Conservation (phyloP, 2,113 vertebrate genomes). For the Neopipo cinnamomea region DNA sequence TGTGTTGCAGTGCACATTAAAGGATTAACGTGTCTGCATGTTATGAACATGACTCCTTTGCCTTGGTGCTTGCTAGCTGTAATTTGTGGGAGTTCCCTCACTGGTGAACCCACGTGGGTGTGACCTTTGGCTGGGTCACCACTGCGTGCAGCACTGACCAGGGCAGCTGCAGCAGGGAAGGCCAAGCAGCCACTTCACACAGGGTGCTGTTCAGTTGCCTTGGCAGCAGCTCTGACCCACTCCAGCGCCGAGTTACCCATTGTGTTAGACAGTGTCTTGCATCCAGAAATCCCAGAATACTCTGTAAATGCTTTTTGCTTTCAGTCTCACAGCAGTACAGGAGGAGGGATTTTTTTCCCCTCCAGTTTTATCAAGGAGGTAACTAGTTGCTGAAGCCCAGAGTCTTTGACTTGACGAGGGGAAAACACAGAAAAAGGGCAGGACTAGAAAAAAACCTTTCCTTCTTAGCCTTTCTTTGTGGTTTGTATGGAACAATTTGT, state of each 20-base stretch:
- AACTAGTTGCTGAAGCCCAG: background rate
- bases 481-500: background rate
- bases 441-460: background rate
- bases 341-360: background rate
- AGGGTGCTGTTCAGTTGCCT: background rate
- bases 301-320: background rate
- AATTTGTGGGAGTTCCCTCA: background rate
- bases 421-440: background rate
- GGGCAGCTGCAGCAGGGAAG: background rate
- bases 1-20: background rate
- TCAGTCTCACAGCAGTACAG: background rate
- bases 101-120: background rate
- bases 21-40: background rate
- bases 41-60: background rate
- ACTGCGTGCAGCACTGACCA: fast-evolving
- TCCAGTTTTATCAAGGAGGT: background rate
- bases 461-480: background rate
- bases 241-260: background rate
- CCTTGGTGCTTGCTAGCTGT: background rate
- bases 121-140: background rate
- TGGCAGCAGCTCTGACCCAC: background rate
- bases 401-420: background rate
- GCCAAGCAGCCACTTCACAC: fast-evolving
- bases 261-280: background rate
- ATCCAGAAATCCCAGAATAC: background rate